phyloP scores from a whole-genome alignment of 2,797 vertebrate genomes.

The Characodon lateralis region DNA sequence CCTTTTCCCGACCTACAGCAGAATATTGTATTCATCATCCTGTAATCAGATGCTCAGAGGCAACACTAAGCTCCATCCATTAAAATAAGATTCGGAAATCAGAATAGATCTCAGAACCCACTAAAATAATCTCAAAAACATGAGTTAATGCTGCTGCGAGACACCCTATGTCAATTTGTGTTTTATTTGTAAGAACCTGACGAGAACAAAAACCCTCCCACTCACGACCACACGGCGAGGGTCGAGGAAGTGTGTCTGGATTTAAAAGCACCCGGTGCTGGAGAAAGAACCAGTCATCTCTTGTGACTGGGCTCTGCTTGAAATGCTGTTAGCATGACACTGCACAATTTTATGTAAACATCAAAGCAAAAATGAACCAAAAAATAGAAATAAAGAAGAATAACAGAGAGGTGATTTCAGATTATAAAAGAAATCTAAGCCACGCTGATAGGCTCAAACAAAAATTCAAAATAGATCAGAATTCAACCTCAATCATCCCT shows the following conservation, averaged over 20 bases:
- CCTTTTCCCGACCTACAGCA: conserved; percentile 65
- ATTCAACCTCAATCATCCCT: neutral
- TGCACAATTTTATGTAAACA: conserved; percentile 42
- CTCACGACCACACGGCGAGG: conserved; percentile 16
- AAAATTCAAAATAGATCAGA: neutral
- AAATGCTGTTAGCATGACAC: conserved; percentile 1
- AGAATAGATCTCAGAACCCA: conserved; percentile 49
- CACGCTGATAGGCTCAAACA: neutral
- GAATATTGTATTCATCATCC: conserved; percentile 48
- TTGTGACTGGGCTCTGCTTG: conserved; percentile 11
- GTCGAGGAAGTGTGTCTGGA: conserved; percentile 36
- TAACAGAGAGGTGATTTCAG: conserved; percentile 7
- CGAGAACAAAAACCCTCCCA: conserved; percentile 21
- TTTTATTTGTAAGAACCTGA: conserved; percentile 38
- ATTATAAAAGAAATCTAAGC: neutral
- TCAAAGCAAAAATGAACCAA: conserved; percentile 15
- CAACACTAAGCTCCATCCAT: conserved; percentile 50
- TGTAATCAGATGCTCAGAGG: conserved; percentile 51
- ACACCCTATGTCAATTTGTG: conserved; percentile 34
- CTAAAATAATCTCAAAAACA: conserved; percentile 46
- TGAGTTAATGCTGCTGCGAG: conserved; percentile 57
- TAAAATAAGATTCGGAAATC: conserved; percentile 66
- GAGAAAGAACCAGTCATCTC: conserved; percentile 25
- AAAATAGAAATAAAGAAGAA: conserved; percentile 16
- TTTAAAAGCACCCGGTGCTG: conserved; percentile 42